Conservation (phyloP, 2,113 vertebrate genomes). For the Perccottus glenii region DNA sequence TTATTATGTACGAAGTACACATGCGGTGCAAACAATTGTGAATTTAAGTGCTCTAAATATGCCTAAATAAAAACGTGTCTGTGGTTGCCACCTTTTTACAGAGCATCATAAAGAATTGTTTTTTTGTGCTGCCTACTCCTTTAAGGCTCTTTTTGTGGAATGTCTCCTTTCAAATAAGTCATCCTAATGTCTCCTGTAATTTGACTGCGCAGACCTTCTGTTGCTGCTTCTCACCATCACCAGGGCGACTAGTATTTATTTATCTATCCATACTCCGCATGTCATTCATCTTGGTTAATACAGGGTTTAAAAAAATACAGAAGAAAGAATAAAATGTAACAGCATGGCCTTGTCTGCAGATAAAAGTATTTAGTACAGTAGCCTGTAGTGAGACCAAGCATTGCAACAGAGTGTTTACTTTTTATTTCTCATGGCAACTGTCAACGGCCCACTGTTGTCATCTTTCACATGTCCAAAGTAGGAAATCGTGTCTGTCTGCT, state of each 20-base stretch:
- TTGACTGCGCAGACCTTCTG: not conserved
- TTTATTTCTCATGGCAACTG: slow-evolving; percentile 24
- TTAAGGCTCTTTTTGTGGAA: not conserved
- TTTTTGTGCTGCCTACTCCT: not conserved
- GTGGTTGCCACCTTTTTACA: not conserved
- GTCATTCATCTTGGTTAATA: slow-evolving; percentile 38
- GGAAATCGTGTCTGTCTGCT: slow-evolving; percentile 12
- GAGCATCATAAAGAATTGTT: not conserved
- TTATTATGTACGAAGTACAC: slow-evolving; percentile 1
- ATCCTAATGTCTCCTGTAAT: slow-evolving; percentile 4
- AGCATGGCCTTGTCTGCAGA: slow-evolving; percentile 26
- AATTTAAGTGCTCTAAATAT: not conserved
- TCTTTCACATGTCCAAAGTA: slow-evolving; percentile 44
- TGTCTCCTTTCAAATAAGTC: not conserved
- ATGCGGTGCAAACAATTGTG: not conserved
- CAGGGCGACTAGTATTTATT: slow-evolving; percentile 39
- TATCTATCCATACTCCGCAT: slow-evolving; percentile 32
- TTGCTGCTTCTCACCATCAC: slow-evolving; percentile 20
- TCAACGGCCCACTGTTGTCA: not conserved
- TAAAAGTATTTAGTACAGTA: slow-evolving; percentile 32
- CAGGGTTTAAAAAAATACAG: slow-evolving; percentile 25
- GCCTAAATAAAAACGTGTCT: not conserved
- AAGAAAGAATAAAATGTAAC: slow-evolving; percentile 28
- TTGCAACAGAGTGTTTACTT: slow-evolving; percentile 40
- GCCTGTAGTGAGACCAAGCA: slow-evolving; percentile 19